A percentile compares a stretch with the other conserved stretches of the same genome.
phyloP scores from a whole-genome alignment of 1,140 invertebrate genomes.

The Ridgeia piscesae region DNA sequence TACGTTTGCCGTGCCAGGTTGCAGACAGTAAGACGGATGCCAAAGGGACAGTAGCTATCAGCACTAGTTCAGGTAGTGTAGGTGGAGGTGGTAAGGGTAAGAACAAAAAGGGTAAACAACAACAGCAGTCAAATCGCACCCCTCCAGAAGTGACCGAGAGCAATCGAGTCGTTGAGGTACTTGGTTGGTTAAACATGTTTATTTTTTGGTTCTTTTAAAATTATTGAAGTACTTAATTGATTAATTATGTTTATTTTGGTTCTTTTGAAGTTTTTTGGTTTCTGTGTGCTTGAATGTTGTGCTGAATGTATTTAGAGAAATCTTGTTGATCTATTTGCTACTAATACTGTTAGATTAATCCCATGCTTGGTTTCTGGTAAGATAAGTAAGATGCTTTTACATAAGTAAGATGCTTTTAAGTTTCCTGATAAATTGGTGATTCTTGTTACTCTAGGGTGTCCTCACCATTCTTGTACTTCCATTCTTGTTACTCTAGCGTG shows the following conservation, averaged over 20 bases:
- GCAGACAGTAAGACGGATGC: not conserved
- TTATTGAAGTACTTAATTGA: not conserved
- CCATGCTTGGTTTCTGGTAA: not conserved
- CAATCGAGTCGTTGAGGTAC: not conserved
- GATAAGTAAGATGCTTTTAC: not conserved
- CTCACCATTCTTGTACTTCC: no score
- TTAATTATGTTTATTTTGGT: not conserved
- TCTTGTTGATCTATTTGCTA: not conserved
- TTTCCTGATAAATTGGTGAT: not conserved
- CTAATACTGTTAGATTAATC: not conserved
- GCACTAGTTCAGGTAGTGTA: not conserved
- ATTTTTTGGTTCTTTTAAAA: not conserved
- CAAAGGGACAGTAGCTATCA: not conserved
- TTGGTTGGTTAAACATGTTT: not conserved
- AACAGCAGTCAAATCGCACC: not conserved
- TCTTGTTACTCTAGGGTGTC: no score
- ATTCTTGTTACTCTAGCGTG: no score
- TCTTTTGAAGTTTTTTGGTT: not conserved
- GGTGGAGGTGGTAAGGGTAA: constrained; percentile 3
- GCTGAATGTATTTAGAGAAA: not conserved
- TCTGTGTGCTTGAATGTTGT: not conserved
- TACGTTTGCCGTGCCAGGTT: not conserved
- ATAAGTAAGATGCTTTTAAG: not conserved
- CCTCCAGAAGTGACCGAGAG: not conserved
- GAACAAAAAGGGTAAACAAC: not conserved